These are phyloP conservation scores for Drosophila rubida DNA, from an alignment of 2,888 invertebrate genomes.

Conservation along the genomic window DNA sequence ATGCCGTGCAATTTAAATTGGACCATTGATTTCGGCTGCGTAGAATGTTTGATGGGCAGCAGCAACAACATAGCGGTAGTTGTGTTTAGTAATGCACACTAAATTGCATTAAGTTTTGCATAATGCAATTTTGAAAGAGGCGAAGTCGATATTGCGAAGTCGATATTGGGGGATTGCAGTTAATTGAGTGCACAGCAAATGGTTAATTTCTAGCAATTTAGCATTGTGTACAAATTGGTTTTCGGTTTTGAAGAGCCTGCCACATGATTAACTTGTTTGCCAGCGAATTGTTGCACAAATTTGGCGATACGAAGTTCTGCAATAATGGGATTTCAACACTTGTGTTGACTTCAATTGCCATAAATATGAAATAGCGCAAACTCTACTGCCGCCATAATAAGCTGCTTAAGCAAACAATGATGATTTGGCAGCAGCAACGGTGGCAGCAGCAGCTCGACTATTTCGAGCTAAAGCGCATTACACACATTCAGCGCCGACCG, in stretches of 20 bases:
- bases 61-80: background rate
- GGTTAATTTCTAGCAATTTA: constrained; percentile 18
- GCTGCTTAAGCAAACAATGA: constrained; percentile 28
- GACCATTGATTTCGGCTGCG: background rate
- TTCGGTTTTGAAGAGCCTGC: constrained; percentile 3
- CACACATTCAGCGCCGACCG: background rate
- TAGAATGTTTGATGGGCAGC: background rate
- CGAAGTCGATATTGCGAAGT: too few species aligned
- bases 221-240: constrained; percentile 25
- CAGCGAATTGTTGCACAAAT: constrained; percentile 6
- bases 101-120: constrained; percentile 41
- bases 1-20: constrained; percentile 38
- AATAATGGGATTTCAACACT: background rate
- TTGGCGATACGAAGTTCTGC: background rate
- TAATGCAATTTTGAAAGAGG: constrained; percentile 33
- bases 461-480: constrained; percentile 1
- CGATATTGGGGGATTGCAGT: constrained; percentile 15
- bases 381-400: constrained; percentile 8
- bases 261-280: constrained; percentile 16
- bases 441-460: constrained; percentile 2
- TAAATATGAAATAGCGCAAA: constrained; percentile 9
- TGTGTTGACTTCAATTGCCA: constrained; percentile 4
- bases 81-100: constrained; percentile 45
- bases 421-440: constrained; percentile 3
- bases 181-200: constrained; percentile 46